Evolutionary conservation across 2,888 invertebrate species (phyloP).

Genomic region (Phaedon cochleariae): DNA sequence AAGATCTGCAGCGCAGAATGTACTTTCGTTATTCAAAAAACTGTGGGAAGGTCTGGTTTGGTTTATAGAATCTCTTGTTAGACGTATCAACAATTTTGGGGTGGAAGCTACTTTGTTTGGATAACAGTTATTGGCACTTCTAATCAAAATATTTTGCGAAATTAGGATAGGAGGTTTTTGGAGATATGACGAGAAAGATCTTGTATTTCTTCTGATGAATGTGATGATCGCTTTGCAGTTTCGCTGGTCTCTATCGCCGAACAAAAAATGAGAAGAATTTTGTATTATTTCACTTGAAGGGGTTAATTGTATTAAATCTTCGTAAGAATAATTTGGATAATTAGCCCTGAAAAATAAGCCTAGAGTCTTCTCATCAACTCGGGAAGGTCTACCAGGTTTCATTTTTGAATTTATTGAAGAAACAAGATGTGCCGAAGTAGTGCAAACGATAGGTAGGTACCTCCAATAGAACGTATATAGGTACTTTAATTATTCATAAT

Average conservation of each 20-base stretch:
- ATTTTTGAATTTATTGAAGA: neutral
- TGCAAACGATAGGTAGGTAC: no score
- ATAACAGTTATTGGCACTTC: neutral
- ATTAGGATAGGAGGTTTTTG: neutral
- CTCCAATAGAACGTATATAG: neutral
- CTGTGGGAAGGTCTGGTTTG: no score
- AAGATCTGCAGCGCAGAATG: neutral
- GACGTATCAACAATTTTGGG: neutral
- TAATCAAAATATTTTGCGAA: neutral
- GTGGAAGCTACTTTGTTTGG: neutral
- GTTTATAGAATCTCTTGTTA: neutral
- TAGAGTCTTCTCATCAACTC: neutral
- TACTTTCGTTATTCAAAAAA: neutral
- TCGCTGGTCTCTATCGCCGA: neutral
- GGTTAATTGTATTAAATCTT: neutral
- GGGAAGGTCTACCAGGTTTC: neutral
- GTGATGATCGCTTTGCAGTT: neutral
- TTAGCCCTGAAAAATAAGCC: neutral
- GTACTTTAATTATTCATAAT: no score
- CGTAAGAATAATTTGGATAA: neutral
- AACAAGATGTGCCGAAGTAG: neutral
- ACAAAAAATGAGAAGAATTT: neutral
- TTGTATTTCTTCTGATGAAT: neutral
- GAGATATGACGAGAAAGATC: neutral
- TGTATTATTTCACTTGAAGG: neutral